These are phyloP conservation scores for Rhagonycha fulva DNA, from an alignment of 2,888 invertebrate genomes.

Conservation along the genomic window DNA sequence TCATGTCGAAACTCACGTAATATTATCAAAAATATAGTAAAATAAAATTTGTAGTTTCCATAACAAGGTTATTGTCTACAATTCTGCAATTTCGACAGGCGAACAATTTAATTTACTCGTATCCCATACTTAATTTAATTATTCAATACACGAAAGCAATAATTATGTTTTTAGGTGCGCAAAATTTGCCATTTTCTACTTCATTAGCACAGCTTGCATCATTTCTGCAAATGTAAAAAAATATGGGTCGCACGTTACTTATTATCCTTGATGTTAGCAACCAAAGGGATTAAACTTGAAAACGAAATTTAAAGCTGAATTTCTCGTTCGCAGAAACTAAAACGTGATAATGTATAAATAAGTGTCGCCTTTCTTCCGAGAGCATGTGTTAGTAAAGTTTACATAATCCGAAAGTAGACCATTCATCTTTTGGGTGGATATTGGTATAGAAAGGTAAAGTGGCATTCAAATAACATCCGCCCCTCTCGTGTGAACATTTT, in stretches of 20 bases:
- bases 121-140: background rate
- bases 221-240: background rate
- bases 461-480: conserved; percentile 38
- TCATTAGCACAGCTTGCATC: background rate
- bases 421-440: conserved; percentile 41
- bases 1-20: background rate
- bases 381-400: conserved; percentile 29
- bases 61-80: conserved; percentile 6
- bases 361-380: conserved; percentile 28
- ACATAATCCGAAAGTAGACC: conserved; percentile 46
- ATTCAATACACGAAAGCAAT: background rate
- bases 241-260: background rate
- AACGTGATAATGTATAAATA: background rate
- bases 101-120: background rate
- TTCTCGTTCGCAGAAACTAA: background rate
- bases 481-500: conserved; percentile 40
- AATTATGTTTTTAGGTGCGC: background rate
- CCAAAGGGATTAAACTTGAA: background rate
- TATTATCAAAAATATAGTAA: background rate
- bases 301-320: background rate
- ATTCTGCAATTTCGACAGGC: background rate
- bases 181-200: background rate
- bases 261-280: background rate
- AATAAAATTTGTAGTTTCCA: background rate
- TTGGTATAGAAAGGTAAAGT: conserved; percentile 41